Conservation (phyloP, 1,140 invertebrate genomes). For the Cotesia typhae region DNA sequence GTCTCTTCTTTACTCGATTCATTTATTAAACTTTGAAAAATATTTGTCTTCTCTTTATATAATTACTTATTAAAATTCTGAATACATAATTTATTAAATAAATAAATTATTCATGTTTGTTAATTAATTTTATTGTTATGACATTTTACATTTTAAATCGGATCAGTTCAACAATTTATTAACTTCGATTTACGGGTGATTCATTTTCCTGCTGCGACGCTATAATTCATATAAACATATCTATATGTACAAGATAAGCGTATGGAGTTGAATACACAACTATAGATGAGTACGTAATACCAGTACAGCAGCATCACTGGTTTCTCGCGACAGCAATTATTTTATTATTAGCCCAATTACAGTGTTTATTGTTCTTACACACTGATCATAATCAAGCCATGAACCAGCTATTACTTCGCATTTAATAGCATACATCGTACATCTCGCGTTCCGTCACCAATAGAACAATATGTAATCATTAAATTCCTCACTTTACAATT, state of each 20-base stretch:
- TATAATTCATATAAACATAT: background rate
- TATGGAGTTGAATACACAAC: background rate
- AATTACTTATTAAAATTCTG: no score
- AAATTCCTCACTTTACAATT: no score
- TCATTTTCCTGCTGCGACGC: no score
- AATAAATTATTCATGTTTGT: no score
- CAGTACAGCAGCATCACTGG: background rate
- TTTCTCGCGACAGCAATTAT: constrained; percentile 14
- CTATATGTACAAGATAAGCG: background rate
- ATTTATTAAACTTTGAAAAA: no score
- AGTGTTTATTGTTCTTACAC: constrained; percentile 15
- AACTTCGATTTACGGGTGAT: no score
- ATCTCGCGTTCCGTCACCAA: background rate
- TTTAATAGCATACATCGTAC: background rate
- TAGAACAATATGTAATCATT: background rate
- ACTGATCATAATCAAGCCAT: background rate
- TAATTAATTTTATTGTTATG: no score
- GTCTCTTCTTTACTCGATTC: no score
- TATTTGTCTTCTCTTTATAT: no score
- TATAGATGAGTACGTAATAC: background rate
- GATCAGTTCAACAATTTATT: no score
- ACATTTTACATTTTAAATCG: no score
- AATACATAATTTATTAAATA: no score
- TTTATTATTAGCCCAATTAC: constrained; percentile 21
- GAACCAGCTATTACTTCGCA: background rate